phyloP scores from a whole-genome alignment of 2,888 invertebrate genomes.

The Trachelus stipa region DNA sequence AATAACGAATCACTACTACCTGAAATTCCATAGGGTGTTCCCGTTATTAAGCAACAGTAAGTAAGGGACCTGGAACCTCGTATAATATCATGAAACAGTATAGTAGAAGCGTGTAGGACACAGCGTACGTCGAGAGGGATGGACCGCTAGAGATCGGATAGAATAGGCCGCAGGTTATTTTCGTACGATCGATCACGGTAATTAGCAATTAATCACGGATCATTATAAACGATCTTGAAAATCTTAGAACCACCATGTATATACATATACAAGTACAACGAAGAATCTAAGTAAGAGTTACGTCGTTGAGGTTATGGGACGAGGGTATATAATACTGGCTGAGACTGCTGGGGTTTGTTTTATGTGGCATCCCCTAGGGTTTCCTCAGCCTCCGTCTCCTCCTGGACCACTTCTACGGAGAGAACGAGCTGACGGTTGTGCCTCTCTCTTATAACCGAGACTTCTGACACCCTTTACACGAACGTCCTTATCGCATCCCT shows the following conservation, averaged over 20 bases:
- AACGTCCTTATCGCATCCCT: slow-evolving; percentile 26
- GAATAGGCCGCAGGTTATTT: slow-evolving; percentile 42
- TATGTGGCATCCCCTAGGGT: slow-evolving; percentile 31
- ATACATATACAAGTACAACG: too few species aligned
- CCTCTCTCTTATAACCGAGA: slow-evolving; percentile 17
- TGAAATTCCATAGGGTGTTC: slow-evolving; percentile 51
- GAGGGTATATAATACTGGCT: too few species aligned
- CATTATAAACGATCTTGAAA: slow-evolving; percentile 17
- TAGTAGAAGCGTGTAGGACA: too few species aligned
- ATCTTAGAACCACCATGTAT: slow-evolving; percentile 6
- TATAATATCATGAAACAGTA: too few species aligned
- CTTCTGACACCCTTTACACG: slow-evolving; percentile 27
- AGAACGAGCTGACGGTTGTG: too few species aligned
- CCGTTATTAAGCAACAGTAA: slow-evolving; percentile 47
- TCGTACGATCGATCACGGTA: slow-evolving; percentile 41
- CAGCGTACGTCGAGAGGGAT: too few species aligned
- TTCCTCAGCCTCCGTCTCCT: slow-evolving; percentile 18
- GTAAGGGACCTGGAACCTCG: neutral
- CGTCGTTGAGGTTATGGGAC: too few species aligned
- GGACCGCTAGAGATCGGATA: too few species aligned
- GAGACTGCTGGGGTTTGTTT: slow-evolving; percentile 31
- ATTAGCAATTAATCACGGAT: slow-evolving; percentile 55
- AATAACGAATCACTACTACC: slow-evolving; percentile 53
- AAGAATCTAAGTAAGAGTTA: too few species aligned
- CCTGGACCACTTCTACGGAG: too few species aligned